Base-by-base conservation (phyloP, 1,140 invertebrate genomes). In the Zaprionus ornatus region DNA sequence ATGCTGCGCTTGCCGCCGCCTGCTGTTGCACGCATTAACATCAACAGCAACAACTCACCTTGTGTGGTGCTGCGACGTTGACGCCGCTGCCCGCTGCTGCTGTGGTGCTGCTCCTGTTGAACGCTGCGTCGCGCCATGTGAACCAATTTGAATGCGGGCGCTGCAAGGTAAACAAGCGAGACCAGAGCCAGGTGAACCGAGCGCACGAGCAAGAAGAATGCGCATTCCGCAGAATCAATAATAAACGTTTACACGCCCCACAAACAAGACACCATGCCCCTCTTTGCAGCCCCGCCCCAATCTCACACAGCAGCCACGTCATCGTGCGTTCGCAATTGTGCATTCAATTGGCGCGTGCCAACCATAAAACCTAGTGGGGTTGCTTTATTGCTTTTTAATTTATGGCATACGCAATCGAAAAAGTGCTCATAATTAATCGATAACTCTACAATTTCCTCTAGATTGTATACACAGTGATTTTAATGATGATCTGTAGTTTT, bases 131-230 rank as follows among this genome's bases (percentile, higher is more conserved):
- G 79, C 50, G 55, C 66, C 77, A 91, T 73, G 55, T 92, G 87
- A 59, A 92, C 91, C 66, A 92, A 85, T 80, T 92, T 92, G 56
- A 92, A 80, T 50, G 82, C 63, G 63, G 80, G 84, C 61, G 74
- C 91, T 92, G 91, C 56, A 73, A 83, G 71, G 56, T 75, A 74
- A 84, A 75, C 56, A 83, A 82, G 67, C 54, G 21, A 37, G 54
- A 59, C 9, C n/a, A 21, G 12, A 59, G 61, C 40, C 35, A 61
- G 48, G 25, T 60, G 42, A 78, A 80, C 60, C 60, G 52, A 72
- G 69, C 52, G 29, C 37, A 61, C 70, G 69, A 68, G 82, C 80
- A 80, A 83, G 80, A 79, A 70, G 66, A 55, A 64, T 68, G 57
- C 17, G 45, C 67, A 69, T 42, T 63, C 21, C 29, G n/a, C 42